A percentile compares a stretch with the other conserved stretches of the same genome.
phyloP scores from a whole-genome alignment of 2,113 vertebrate species.

The Varanus salvator region DNA sequence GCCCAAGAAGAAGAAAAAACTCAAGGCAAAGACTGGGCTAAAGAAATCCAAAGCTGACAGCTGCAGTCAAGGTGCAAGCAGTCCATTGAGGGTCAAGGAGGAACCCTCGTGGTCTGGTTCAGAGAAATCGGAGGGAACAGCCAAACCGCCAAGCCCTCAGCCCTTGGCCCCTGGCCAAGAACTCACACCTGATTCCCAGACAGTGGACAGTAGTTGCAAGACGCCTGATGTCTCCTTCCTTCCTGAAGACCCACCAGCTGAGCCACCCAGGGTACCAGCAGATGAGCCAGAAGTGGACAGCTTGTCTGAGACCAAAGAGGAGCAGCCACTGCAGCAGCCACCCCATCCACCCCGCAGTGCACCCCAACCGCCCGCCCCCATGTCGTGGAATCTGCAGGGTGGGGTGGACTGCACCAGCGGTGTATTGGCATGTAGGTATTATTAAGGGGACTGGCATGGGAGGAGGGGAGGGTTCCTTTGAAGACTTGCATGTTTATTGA shows the following conservation, averaged over 20 bases:
- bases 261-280: conserved; percentile 18
- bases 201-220: conserved; percentile 92
- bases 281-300: conserved; percentile 57
- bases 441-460: background rate
- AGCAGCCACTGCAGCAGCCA: conserved; percentile 53
- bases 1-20: conserved; percentile 58
- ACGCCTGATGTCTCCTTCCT: conserved; percentile 88
- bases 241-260: conserved; percentile 75
- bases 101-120: conserved; percentile 73
- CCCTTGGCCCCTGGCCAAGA: conserved; percentile 74
- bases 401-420: conserved; percentile 93
- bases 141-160: conserved; percentile 76
- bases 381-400: conserved; percentile 90
- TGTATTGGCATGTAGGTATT: conserved; percentile 81
- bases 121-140: conserved; percentile 64
- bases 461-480: background rate
- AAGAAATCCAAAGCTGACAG: conserved; percentile 79
- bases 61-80: conserved; percentile 67
- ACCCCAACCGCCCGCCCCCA: conserved; percentile 76
- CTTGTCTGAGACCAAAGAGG: conserved; percentile 61
- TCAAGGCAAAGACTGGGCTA: conserved; percentile 56
- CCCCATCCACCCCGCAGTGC: conserved; percentile 68
- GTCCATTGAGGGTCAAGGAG: conserved; percentile 58
- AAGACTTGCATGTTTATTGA: no score
- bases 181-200: conserved; percentile 91